Evolutionary conservation across 2,888 invertebrate genomes (phyloP), one percentile per base, ranked within the genome.

Genomic region (Bedellia somnulentella): DNA sequence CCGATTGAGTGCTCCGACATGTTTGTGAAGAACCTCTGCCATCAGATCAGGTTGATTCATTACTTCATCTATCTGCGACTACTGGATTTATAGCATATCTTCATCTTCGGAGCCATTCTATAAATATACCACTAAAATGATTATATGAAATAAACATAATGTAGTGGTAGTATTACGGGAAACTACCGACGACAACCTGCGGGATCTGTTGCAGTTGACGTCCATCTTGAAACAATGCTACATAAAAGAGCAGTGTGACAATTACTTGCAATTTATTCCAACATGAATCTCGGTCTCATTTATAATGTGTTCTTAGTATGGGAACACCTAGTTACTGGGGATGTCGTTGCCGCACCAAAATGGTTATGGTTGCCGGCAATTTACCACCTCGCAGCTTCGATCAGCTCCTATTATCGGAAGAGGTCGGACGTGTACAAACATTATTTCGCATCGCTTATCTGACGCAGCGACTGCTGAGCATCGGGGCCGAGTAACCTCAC

Each of bases 371-470:
- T 44, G 52, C 59, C 58, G 53, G 67, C 59, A 71, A 71, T 71
- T 71, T 63, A 63, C 62, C 56, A 59, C 45, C 53, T 56, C 52
- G 44, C 50, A 61, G 64, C 60, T n/a, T 66, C 61, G 68, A 68
- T 70, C 73, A 66, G 58, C 57, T 60, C 57, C 58, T 57, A 70
- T 71, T 75, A 73, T 68, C 59, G 60, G 66, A 52, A 60, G 71
- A 64, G 70, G 68, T 70, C 60, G 70, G 63, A 71, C 73, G 73
- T 73, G 75, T 71, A 63, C 68, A 75, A 73, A 73, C 73, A 75
- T 67, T 62, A 67, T 67, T 68, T 70, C 58, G 62, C 57, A 63
- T 67, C 63, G 68, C 70, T 73, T 67, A 64, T 66, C 57, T 57
- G 50, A 45, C 49, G 49, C 49, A 47, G 57, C 45, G 35, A 39